Evolutionary conservation across 1,140 invertebrate genomes (phyloP), one percentile per base, ranked within the genome.

Genomic region (Trichonephila inaurata): DNA sequence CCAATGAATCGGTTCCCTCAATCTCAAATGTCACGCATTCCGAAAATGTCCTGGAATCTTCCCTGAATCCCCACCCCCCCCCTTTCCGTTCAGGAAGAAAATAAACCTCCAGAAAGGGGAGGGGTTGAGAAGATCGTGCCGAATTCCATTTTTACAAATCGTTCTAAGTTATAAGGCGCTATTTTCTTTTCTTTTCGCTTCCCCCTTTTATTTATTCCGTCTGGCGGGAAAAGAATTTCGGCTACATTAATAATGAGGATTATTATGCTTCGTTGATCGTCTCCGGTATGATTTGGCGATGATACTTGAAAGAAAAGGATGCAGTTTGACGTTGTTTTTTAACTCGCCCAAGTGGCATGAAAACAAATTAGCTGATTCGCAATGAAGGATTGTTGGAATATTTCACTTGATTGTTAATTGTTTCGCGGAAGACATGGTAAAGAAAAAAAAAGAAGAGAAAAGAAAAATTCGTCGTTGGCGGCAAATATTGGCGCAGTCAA

Each of bases 11-110:
- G 85, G 60, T 61, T 64, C 85, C 24, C 66, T 61, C 66, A 69
- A 89, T 89, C 66, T 33, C 21, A 89, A 89, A 89, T 89, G 88
- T 89, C 88, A 89, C 88, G 88, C 88, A 88, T 88, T 88, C 86
- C 88, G 33, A n/a, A 58, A 66, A 89, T 72, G 44, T 89, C 40
- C 66, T n/a, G 86, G 86, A 88, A 64, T 64, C 51, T 85, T 60
- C 60, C 58, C 8, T 58, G 14, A 5, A 24, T 51, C 21, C 18
- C 51, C n/a, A n/a, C 19, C 10, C 44, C 7, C 1, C 83, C 24
- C 58, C 14, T 14, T 85, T 51, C 83, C 28, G 1, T 33, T 77
- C 5, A 77, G 12, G 24, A 40, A 18, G 14, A 77, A 40, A 77
- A 77, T 77, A 77, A 77, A 77, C 72, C 28, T 77, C 72, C 33